Evolutionary conservation across 2,113 vertebrate genomes (phyloP), one percentile per base, ranked within the genome.

Genomic region (Vicugna pacos): DNA sequence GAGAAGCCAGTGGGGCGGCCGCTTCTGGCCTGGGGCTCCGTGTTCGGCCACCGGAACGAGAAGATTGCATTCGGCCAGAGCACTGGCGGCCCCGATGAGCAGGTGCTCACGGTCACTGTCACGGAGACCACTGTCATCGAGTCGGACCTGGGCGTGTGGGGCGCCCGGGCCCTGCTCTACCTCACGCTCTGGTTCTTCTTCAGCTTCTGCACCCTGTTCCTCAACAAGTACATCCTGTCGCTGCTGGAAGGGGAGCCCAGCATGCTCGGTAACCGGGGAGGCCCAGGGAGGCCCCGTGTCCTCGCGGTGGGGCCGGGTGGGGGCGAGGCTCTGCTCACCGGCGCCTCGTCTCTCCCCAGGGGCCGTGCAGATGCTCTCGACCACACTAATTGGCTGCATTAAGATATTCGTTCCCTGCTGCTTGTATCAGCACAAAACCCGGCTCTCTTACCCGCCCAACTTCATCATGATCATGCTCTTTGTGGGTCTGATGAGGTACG

Each of bases 391-490:
- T 5, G 99, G 99, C 95, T 99, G 99, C 48, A 50, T 99, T 8
- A 99, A 99, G 97, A 99, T 99, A 97, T 99, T 98, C 46, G 97
- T 99, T 2, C 99, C 99, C 0, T 99, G 99, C 97, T 99, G 99
- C 30, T 97, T 99, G 60, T 99, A 99, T 96, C 99, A 99, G 82
- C 99, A 99, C 98, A 99, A 99, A 96, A 69, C 99, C 14, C 98
- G 99, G 76, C 93, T 98, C 0, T 99, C 99, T 20, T 99, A 99
- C 8, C 99, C 99, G 0, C 98, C 99, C 77, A 99, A 99, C 70
- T 99, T 99, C 98, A 90, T 99, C 98, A 99, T 99, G 99, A 99
- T 99, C 87, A 99, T 99, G 99, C 97, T 99, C 10, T 99, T 99
- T 38, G 99, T 99, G 38, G 99, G 99, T 17, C 98, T 99, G 26